Evolutionary conservation across 1,140 invertebrate species (phyloP).

Genomic region (Drosophila orosa): DNA sequence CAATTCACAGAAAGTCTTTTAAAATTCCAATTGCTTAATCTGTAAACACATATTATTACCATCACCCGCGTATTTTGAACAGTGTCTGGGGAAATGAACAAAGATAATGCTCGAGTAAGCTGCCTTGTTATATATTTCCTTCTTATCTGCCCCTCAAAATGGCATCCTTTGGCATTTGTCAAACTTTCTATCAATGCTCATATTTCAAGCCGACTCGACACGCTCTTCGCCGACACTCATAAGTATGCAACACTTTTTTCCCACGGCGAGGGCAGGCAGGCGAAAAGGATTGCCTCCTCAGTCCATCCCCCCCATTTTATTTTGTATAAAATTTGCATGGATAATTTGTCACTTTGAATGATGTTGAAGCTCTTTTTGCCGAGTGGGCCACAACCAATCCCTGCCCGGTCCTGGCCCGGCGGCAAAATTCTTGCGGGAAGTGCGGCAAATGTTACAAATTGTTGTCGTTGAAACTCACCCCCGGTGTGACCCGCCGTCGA

Average conservation of each 20-base stretch:
- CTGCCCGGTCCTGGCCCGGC: slow-evolving; percentile 6
- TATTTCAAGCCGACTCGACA: slow-evolving; percentile 63
- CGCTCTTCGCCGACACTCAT: slow-evolving; percentile 43
- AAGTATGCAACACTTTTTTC: slow-evolving; percentile 79
- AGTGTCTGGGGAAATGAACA: slow-evolving; percentile 40
- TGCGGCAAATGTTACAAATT: slow-evolving; percentile 82
- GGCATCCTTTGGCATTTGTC: slow-evolving; percentile 61
- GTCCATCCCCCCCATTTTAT: slow-evolving; percentile 3
- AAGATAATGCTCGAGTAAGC: slow-evolving; percentile 51
- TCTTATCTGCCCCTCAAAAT: slow-evolving; percentile 4
- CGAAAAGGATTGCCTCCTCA: slow-evolving; percentile 15
- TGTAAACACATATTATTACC: too few species aligned
- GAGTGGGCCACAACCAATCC: slow-evolving; percentile 62
- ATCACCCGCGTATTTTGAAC: not conserved
- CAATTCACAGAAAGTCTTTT: not conserved
- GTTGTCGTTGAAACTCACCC: slow-evolving; percentile 63
- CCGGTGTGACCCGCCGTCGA: slow-evolving; percentile 16
- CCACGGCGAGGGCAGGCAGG: slow-evolving; percentile 38
- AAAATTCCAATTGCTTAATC: not conserved
- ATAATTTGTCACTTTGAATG: slow-evolving; percentile 83
- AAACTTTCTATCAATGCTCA: slow-evolving; percentile 74
- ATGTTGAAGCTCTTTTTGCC: slow-evolving; percentile 68
- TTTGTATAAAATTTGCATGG: slow-evolving; percentile 81
- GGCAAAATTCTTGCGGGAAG: slow-evolving; percentile 75
- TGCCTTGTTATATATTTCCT: slow-evolving; percentile 25